A percentile compares a stretch with the other conserved stretches of the same genome.
Conservation (phyloP, 2,797 vertebrate species). For the Mormyrops attenuatus region DNA sequence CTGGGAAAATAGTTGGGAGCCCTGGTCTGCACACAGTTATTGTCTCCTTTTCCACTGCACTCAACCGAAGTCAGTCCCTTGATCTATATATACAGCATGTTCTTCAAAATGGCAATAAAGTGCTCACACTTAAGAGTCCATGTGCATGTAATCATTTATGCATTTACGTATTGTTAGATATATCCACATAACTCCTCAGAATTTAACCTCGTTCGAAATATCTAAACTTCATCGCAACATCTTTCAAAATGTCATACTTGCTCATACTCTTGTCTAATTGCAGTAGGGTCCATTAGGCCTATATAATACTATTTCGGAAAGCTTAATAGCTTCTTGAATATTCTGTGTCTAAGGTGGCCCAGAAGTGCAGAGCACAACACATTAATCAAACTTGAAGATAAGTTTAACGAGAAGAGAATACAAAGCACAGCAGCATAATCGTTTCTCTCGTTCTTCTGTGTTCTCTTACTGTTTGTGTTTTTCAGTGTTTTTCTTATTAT, state of each 20-base stretch:
- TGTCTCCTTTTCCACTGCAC: background rate
- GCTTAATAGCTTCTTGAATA: background rate
- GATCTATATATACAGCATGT: background rate
- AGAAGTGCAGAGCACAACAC: background rate
- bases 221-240: background rate
- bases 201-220: background rate
- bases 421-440: background rate
- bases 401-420: background rate
- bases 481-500: background rate
- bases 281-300: background rate
- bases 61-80: background rate
- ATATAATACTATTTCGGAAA: background rate
- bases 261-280: background rate
- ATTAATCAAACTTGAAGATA: background rate
- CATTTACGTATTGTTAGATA: background rate
- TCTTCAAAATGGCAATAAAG: background rate
- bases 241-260: background rate
- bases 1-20: background rate
- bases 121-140: background rate
- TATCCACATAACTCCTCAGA: background rate
- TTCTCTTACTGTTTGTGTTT: background rate
- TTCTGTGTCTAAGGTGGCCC: background rate
- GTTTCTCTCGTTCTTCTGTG: background rate
- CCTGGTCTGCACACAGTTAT: background rate
- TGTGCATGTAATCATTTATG: background rate